A percentile compares a stretch with the other conserved stretches of the same genome.
phyloP scores from a whole-genome alignment of 2,113 vertebrate genomes.

The Cyprinodon variegatus region DNA sequence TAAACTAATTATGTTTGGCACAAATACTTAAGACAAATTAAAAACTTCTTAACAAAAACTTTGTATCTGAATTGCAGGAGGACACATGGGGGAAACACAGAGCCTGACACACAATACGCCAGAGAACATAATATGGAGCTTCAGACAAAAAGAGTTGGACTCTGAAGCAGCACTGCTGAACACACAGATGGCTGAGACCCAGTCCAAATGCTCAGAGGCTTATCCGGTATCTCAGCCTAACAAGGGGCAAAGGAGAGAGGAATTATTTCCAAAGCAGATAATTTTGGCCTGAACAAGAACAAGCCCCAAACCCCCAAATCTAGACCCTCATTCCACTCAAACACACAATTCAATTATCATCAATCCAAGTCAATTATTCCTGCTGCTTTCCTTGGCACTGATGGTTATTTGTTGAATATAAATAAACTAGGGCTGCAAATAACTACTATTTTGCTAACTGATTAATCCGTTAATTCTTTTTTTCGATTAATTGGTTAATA shows the following conservation, averaged over 20 bases:
- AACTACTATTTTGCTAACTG: too few relatives aligned
- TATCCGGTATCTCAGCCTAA: conserved; percentile 52
- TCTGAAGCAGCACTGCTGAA: conserved; percentile 39
- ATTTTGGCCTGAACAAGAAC: conserved; percentile 31
- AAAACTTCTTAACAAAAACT: conserved; percentile 1
- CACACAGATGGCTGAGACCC: conserved; percentile 65
- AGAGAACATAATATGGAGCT: conserved; percentile 28
- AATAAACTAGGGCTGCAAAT: neutral
- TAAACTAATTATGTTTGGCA: neutral
- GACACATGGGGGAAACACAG: conserved; percentile 27
- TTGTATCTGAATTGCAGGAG: conserved; percentile 8
- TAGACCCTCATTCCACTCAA: conserved; percentile 12
- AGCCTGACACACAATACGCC: conserved; percentile 18
- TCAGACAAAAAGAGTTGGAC: conserved; percentile 40
- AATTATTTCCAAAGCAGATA: conserved; percentile 58
- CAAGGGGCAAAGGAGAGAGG: conserved; percentile 48
- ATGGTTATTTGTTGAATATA: neutral
- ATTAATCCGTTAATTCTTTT: too few relatives aligned
- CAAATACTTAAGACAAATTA: neutral
- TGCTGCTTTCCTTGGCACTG: neutral
- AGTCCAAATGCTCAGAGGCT: conserved; percentile 64
- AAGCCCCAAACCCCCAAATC: conserved; percentile 31
- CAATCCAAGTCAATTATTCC: conserved; percentile 9
- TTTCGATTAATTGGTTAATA: too few relatives aligned
- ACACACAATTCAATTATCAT: conserved; percentile 20